Percentiles rank a stretch among this genome's conserved stretches.
Conservation (phyloP, 2,888 invertebrate species). For the Hesperia comma region DNA sequence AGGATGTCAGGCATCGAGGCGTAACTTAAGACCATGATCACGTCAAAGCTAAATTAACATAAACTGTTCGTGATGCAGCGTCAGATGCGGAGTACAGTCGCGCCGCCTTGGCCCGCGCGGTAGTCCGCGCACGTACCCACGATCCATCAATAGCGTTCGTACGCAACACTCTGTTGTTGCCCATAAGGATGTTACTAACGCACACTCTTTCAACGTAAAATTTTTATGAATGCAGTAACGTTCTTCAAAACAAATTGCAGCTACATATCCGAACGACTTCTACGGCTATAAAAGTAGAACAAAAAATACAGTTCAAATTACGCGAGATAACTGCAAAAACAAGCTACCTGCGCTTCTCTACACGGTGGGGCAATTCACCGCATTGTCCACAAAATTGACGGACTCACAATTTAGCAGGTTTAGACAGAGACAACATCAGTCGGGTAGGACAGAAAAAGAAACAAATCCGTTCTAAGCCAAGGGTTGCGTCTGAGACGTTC, state of each 20-base stretch:
- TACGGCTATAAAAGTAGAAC: constrained; percentile 62
- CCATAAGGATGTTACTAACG: constrained; percentile 6
- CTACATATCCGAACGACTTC: constrained; percentile 50
- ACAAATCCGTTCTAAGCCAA: constrained; percentile 57
- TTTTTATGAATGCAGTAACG: neutral
- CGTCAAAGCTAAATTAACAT: constrained; percentile 57
- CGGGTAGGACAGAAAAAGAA: constrained; percentile 59
- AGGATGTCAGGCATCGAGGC: constrained; percentile 14
- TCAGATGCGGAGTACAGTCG: constrained; percentile 35
- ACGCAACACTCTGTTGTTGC: constrained; percentile 18
- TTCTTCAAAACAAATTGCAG: constrained; percentile 27
- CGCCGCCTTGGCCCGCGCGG: constrained; percentile 46
- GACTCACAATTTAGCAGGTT: constrained; percentile 47
- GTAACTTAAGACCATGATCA: constrained; percentile 53
- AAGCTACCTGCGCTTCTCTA: constrained; percentile 71
- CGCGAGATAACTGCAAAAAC: constrained; percentile 73
- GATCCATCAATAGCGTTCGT: constrained; percentile 52
- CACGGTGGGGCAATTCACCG: constrained; percentile 57
- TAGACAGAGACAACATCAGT: constrained; percentile 60
- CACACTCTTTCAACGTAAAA: constrained; percentile 6
- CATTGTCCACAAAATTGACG: constrained; percentile 54
- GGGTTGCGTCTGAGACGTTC: constrained; percentile 72
- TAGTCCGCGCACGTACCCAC: constrained; percentile 56
- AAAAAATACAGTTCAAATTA: constrained; percentile 65
- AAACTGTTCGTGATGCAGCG: constrained; percentile 54